phyloP scores from a whole-genome alignment of 92 coral and sea anemone species.

The Parazoanthus darwini region DNA sequence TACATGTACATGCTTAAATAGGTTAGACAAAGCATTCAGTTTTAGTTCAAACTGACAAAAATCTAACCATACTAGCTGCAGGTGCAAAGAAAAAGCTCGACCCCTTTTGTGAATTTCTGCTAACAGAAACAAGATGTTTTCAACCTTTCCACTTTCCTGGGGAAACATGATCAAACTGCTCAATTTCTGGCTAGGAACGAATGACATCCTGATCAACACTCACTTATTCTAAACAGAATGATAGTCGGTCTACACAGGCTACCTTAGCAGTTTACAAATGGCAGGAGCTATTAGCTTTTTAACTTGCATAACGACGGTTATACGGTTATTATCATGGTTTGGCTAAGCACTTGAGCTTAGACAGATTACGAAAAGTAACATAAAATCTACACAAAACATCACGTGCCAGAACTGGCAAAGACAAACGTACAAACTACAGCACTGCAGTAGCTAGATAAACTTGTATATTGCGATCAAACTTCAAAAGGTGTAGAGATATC shows the following conservation, averaged over 20 bases:
- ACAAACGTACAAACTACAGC: too few species aligned
- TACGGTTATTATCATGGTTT: not conserved
- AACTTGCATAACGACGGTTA: not conserved
- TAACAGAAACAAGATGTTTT: not conserved
- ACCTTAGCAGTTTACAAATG: not conserved
- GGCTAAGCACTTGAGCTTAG: not conserved
- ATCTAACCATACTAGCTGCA: not conserved
- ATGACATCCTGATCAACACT: not conserved
- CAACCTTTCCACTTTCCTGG: not conserved
- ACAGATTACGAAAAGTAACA: not conserved
- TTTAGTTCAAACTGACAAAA: not conserved
- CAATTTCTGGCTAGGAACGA: not conserved
- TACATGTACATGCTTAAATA: not conserved
- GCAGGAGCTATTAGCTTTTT: not conserved
- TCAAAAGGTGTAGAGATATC: too few species aligned
- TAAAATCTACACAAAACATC: too few species aligned
- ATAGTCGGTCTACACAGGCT: too few species aligned
- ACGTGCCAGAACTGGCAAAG: not conserved
- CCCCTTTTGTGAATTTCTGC: not conserved
- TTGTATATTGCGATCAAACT: too few species aligned
- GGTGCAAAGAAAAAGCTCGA: too few species aligned
- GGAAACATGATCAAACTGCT: not conserved
- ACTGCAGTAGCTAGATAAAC: too few species aligned
- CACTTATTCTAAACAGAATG: not conserved
- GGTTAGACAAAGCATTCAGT: too few species aligned